phyloP scores from a whole-genome alignment of 2,113 vertebrate species.

The Jaculus jaculus region DNA sequence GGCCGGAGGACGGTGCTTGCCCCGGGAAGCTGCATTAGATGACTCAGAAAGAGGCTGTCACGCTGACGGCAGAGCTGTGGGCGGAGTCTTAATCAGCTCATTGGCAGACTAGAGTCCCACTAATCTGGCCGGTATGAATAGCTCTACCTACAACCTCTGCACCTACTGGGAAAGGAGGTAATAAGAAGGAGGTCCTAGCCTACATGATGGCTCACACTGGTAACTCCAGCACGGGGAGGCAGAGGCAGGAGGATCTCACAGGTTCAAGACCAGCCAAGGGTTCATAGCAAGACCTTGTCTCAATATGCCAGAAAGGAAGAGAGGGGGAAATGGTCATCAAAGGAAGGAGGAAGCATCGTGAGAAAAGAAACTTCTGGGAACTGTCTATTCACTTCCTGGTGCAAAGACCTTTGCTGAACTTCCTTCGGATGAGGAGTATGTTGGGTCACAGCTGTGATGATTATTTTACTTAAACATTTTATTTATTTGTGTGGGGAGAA shows the following conservation, averaged over 20 bases:
- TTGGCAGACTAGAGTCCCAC: background rate
- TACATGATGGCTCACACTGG: too few species aligned
- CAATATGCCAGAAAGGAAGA: too few species aligned
- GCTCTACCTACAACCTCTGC: background rate
- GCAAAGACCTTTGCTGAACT: background rate
- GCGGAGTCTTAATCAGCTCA: background rate
- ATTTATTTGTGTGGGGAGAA: too few species aligned
- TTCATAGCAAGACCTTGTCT: too few species aligned
- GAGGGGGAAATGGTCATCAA: too few species aligned
- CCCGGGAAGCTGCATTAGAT: too few species aligned
- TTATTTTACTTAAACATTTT: background rate
- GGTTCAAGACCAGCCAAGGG: too few species aligned
- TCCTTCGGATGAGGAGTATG: background rate
- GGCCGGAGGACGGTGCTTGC: too few species aligned
- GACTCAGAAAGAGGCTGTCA: background rate
- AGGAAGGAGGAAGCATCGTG: background rate
- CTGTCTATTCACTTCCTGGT: background rate
- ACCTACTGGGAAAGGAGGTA: background rate
- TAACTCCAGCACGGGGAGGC: too few species aligned
- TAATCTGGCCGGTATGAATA: too few species aligned
- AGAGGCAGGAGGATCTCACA: too few species aligned
- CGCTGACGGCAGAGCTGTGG: too few species aligned
- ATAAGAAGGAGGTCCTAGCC: background rate
- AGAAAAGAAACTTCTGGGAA: background rate
- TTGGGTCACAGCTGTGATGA: background rate